These are phyloP conservation scores for Aporophyla lueneburgensis DNA, from an alignment of 2,888 invertebrate genomes.

Conservation along the genomic window DNA sequence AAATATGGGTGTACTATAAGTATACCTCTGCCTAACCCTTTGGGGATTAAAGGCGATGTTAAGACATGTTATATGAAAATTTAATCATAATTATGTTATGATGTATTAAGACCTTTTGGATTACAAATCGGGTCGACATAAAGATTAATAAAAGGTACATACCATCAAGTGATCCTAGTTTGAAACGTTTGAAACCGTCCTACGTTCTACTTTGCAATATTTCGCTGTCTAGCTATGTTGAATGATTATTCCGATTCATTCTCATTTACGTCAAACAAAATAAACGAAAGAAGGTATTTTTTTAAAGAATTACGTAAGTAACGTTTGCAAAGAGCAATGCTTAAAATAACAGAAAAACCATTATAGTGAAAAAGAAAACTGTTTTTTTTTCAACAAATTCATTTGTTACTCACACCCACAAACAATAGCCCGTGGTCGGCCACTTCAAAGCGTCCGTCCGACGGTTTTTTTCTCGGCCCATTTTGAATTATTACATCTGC, in stretches of 20 bases:
- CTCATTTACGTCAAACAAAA: not conserved
- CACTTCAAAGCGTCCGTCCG: conserved; percentile 62
- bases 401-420: conserved; percentile 59
- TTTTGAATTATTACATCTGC: conserved; percentile 64
- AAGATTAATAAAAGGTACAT: too few relatives aligned
- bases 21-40: too few relatives aligned
- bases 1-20: too few relatives aligned
- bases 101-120: not conserved
- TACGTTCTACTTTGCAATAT: not conserved
- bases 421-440: conserved; percentile 59
- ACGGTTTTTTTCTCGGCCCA: conserved; percentile 47
- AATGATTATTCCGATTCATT: conserved; percentile 7
- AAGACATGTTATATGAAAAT: too few relatives aligned
- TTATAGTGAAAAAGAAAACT: conserved; percentile 10
- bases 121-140: not conserved
- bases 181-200: not conserved
- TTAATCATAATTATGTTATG: too few relatives aligned
- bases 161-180: not conserved
- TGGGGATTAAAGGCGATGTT: too few relatives aligned
- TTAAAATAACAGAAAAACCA: conserved; percentile 13
- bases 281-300: not conserved
- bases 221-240: not conserved
- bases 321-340: conserved; percentile 17
- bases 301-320: not conserved
- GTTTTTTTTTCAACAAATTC: conserved; percentile 57